A percentile compares a stretch with the other conserved stretches of the same genome.
These are phyloP conservation scores for Listronotus oregonensis DNA, from an alignment of 1,140 invertebrate genomes.

Conservation along the genomic window DNA sequence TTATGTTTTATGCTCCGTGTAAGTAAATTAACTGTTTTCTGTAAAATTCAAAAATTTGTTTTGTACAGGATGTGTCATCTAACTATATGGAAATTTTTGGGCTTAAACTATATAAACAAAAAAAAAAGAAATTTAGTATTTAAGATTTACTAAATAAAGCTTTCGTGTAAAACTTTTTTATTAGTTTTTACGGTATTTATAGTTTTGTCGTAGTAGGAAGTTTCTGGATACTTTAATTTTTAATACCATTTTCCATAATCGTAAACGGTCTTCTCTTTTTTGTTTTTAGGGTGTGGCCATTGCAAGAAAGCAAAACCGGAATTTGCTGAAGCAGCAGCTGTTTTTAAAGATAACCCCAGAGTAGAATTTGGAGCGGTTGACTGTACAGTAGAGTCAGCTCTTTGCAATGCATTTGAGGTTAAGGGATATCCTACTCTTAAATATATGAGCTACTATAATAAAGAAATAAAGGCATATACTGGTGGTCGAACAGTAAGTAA, in stretches of 20 bases:
- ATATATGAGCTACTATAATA: slow-evolving; percentile 85
- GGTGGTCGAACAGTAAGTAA: slow-evolving; percentile 72
- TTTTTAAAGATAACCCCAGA: slow-evolving; percentile 73
- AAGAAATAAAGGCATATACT: slow-evolving; percentile 67
- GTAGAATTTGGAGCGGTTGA: slow-evolving; percentile 83
- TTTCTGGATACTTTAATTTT: too few relatives aligned
- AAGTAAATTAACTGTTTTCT: slow-evolving; percentile 55
- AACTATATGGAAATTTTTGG: background rate
- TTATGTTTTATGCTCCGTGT: slow-evolving; percentile 94
- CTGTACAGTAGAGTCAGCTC: slow-evolving; percentile 69
- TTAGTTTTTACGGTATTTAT: too few relatives aligned
- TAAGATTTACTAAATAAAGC: too few relatives aligned
- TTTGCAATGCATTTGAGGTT: slow-evolving; percentile 75
- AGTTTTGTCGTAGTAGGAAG: too few relatives aligned
- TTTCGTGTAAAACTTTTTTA: too few relatives aligned
- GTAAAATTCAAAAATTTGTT: background rate
- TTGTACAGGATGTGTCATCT: background rate
- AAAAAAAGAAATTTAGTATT: too few relatives aligned
- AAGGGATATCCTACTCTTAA: slow-evolving; percentile 86
- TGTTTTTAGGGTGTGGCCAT: slow-evolving; percentile 82
- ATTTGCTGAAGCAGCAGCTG: slow-evolving; percentile 75
- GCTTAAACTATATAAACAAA: too few relatives aligned
- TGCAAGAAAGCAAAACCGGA: slow-evolving; percentile 89
- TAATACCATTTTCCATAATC: too few relatives aligned
- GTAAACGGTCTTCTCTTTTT: too few relatives aligned